Evolutionary conservation across 2,113 vertebrate genomes (phyloP).

Genomic region (Cyanistes caeruleus): DNA sequence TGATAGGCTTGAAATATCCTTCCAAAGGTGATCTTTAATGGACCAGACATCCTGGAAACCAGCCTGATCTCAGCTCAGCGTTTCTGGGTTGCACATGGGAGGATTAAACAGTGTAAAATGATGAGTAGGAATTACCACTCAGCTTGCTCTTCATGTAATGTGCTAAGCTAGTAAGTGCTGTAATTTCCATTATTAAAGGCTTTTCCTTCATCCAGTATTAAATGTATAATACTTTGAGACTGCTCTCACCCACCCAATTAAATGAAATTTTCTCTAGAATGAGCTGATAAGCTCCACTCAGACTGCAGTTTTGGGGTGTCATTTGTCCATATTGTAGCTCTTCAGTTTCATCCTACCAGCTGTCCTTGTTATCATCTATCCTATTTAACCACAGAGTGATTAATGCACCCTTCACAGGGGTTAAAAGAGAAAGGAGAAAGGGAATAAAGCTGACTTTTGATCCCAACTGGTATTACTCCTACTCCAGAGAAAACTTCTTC

Average conservation of each 20-base stretch:
- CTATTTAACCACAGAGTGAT: background rate
- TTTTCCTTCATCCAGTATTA: background rate
- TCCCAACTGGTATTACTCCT: background rate
- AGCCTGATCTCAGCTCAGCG: background rate
- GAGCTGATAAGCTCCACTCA: background rate
- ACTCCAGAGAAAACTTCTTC: background rate
- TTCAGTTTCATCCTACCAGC: background rate
- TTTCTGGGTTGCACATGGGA: background rate
- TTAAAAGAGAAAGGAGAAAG: background rate
- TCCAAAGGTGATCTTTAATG: background rate
- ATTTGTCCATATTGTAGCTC: background rate
- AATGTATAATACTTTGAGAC: background rate
- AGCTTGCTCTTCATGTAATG: background rate
- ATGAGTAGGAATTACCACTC: background rate
- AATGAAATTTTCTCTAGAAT: background rate
- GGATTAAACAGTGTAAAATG: background rate
- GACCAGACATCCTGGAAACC: background rate
- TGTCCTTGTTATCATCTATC: background rate
- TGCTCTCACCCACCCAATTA: background rate
- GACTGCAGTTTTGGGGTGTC: background rate
- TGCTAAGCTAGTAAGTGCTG: background rate
- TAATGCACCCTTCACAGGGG: background rate
- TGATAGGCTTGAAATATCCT: background rate
- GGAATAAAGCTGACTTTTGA: background rate
- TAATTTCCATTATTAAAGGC: constrained; percentile 3